phyloP scores from a whole-genome alignment of 1,140 invertebrate species.

The Varroa destructor region DNA sequence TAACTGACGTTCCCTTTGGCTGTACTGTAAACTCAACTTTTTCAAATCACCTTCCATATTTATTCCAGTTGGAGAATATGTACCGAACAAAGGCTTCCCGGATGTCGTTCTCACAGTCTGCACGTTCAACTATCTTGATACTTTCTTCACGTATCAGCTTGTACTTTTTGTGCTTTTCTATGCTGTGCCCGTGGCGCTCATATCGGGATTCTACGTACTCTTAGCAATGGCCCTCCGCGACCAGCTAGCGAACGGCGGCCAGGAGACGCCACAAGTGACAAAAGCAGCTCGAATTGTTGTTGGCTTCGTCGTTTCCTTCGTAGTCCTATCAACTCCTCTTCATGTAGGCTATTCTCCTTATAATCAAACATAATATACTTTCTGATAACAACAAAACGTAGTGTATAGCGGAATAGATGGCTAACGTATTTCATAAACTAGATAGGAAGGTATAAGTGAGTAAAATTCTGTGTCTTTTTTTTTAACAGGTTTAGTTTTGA shows the following conservation, averaged over 20 bases:
- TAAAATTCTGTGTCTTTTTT: too few species aligned
- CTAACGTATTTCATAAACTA: too few species aligned
- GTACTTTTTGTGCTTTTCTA: neutral
- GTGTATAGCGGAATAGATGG: neutral
- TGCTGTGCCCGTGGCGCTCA: neutral
- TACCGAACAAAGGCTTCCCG: too few species aligned
- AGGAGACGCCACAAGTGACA: slow-evolving; percentile 7
- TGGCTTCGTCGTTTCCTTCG: slow-evolving; percentile 16
- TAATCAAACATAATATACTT: neutral
- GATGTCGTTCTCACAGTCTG: neutral
- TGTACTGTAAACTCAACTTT: too few species aligned
- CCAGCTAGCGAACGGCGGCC: neutral
- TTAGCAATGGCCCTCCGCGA: slow-evolving; percentile 3
- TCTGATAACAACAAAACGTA: neutral
- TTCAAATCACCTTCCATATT: too few species aligned
- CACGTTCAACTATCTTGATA: neutral
- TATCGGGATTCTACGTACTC: neutral
- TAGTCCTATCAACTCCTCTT: neutral
- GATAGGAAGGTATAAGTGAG: too few species aligned
- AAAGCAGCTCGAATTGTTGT: slow-evolving; percentile 12
- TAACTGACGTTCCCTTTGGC: too few species aligned
- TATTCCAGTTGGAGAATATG: too few species aligned
- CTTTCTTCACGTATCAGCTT: slow-evolving; percentile 1
- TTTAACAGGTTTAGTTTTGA: too few species aligned
- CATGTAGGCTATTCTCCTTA: slow-evolving; percentile 6